Conservation (phyloP, 2,888 invertebrate genomes). For the Drosophila percnosoma region DNA sequence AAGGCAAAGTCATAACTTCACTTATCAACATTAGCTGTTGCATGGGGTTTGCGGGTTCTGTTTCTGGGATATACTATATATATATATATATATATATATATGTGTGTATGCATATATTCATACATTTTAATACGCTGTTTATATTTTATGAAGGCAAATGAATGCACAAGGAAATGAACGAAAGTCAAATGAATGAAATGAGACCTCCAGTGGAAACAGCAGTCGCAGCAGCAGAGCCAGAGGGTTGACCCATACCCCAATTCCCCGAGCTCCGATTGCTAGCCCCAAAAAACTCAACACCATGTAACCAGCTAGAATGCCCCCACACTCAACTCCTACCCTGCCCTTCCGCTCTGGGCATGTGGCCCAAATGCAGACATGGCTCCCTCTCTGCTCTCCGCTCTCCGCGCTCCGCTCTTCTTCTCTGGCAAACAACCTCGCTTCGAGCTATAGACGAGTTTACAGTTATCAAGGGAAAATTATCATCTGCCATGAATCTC, state of each 20-base stretch:
- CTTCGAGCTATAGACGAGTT: conserved; percentile 84
- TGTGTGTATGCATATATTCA: conserved; percentile 54
- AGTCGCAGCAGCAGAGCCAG: background rate
- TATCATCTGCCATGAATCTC: conserved; percentile 83
- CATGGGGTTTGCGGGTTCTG: conserved; percentile 24
- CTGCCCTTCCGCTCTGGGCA: conserved; percentile 11
- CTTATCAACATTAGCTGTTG: conserved; percentile 82
- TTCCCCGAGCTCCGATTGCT: conserved; percentile 9
- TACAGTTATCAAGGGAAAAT: conserved; percentile 84
- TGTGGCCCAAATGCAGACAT: conserved; percentile 54
- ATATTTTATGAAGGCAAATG: conserved; percentile 82
- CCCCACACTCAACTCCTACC: background rate
- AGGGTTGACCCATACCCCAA: conserved; percentile 13
- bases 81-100: conserved; percentile 4
- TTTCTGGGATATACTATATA: conserved; percentile 77
- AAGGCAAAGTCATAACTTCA: conserved; percentile 80
- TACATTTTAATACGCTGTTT: conserved; percentile 83
- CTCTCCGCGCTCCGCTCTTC: conserved; percentile 8
- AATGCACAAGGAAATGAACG: conserved; percentile 80
- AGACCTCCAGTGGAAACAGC: conserved; percentile 34
- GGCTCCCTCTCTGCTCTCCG: conserved; percentile 3
- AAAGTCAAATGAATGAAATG: conserved; percentile 66
- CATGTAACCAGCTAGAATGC: conserved; percentile 57
- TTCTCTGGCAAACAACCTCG: conserved; percentile 75
- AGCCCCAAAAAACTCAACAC: conserved; percentile 74